Conservation (phyloP, 2,888 invertebrate species). For the Aplocera efformata region DNA sequence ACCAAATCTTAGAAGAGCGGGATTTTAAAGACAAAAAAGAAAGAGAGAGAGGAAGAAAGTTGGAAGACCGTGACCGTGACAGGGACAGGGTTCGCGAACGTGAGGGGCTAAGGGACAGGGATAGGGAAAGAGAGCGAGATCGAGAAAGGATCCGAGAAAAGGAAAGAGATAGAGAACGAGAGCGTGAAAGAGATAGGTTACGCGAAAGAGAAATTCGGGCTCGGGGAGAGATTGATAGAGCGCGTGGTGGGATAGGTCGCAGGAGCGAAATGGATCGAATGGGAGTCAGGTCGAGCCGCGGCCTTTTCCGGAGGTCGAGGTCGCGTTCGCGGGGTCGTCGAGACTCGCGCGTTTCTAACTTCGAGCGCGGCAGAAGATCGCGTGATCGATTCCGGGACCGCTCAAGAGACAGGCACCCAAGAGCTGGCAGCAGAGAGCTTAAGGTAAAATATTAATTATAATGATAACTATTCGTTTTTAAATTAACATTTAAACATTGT, state of each 20-base stretch:
- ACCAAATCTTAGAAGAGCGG: constrained; percentile 60
- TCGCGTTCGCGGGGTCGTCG: constrained; percentile 8
- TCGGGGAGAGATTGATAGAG: constrained; percentile 7
- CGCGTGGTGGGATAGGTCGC: constrained; percentile 1
- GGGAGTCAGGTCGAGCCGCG: constrained; percentile 29
- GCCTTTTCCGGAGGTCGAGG: constrained; percentile 1
- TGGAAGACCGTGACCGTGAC: constrained; percentile 36
- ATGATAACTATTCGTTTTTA: neutral
- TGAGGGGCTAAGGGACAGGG: constrained; percentile 39
- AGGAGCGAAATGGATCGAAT: constrained; percentile 15
- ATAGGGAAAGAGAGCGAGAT: constrained; percentile 40
- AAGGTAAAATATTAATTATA: constrained; percentile 35
- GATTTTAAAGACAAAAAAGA: constrained; percentile 57
- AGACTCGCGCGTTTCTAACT: constrained; percentile 14
- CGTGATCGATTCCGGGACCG: constrained; percentile 31
- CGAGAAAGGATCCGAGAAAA: constrained; percentile 43
- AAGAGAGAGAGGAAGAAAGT: constrained; percentile 33
- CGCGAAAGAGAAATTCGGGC: constrained; percentile 27
- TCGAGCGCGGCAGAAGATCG: constrained; percentile 41
- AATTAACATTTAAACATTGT: too few relatives aligned
- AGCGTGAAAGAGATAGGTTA: constrained; percentile 39
- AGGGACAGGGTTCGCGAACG: constrained; percentile 35
- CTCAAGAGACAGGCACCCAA: constrained; percentile 32
- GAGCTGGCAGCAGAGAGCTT: constrained; percentile 30
- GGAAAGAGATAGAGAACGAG: constrained; percentile 34